Conservation (phyloP, 2,113 vertebrate species). For the Cryptotis parvus region DNA sequence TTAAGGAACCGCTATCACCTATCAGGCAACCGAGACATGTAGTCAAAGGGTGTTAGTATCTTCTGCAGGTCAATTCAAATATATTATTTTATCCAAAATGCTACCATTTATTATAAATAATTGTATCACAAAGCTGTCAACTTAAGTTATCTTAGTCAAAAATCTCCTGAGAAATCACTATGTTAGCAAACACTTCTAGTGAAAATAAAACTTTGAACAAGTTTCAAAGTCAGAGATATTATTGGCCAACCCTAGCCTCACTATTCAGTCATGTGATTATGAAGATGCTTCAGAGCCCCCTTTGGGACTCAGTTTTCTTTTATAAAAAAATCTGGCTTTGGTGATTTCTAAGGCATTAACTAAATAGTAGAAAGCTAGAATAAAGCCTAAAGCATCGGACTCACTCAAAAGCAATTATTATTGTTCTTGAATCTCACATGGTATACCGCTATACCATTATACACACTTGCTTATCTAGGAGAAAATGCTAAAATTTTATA, state of each 20-base stretch:
- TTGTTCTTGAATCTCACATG: background rate
- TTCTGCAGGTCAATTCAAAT: background rate
- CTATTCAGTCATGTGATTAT: background rate
- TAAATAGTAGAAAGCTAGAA: background rate
- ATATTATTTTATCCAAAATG: background rate
- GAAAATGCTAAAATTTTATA: background rate
- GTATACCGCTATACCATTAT: fast-evolving
- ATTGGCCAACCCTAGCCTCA: background rate
- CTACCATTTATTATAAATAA: background rate
- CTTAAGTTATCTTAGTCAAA: background rate
- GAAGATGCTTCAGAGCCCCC: background rate
- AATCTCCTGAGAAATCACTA: background rate
- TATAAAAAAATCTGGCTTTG: background rate
- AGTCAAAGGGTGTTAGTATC: background rate
- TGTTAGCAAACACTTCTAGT: background rate
- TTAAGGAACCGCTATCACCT: background rate
- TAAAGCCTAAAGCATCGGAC: background rate
- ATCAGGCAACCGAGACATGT: background rate
- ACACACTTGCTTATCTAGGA: background rate
- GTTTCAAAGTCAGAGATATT: conserved; percentile 9
- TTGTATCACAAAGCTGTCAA: background rate
- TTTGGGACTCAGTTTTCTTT: background rate
- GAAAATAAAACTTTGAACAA: background rate
- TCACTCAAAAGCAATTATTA: background rate
- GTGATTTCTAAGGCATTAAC: background rate